Percentiles rank a stretch among this genome's conserved stretches.
Conservation (phyloP, 2,797 vertebrate genomes). For the Chelon auratus region DNA sequence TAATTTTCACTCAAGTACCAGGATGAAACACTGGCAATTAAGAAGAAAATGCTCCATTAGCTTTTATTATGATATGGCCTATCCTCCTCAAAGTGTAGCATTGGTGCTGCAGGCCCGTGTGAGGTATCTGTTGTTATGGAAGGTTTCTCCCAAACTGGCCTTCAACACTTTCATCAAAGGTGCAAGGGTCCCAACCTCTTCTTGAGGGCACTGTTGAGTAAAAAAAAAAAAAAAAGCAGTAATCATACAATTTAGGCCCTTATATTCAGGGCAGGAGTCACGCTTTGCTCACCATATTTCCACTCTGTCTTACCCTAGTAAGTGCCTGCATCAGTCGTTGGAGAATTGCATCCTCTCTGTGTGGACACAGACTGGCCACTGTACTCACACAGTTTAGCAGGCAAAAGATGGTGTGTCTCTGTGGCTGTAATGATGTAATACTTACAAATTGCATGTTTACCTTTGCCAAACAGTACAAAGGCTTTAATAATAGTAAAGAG, state of each 20-base stretch:
- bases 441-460: not conserved
- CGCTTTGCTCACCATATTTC: not conserved
- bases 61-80: not conserved
- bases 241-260: not conserved
- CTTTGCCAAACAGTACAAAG: not conserved
- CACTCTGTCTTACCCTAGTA: slow-evolving; percentile 78
- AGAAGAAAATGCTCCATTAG: not conserved
- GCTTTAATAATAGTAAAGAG: not conserved
- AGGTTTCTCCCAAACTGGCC: slow-evolving; percentile 68
- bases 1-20: too few species aligned
- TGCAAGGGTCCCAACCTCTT: slow-evolving; percentile 66
- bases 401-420: slow-evolving; percentile 83
- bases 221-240: slow-evolving; percentile 6
- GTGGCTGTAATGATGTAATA: slow-evolving; percentile 69
- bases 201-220: slow-evolving; percentile 65
- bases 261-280: not conserved
- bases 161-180: slow-evolving; percentile 75
- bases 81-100: slow-evolving; percentile 42
- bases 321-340: slow-evolving; percentile 80
- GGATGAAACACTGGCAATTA: too few species aligned
- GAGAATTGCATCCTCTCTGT: slow-evolving; percentile 82
- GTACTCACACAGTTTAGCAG: slow-evolving; percentile 84
- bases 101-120: slow-evolving; percentile 47
- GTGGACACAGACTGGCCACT: slow-evolving; percentile 81
- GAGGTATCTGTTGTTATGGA: slow-evolving; percentile 47